phyloP scores from a whole-genome alignment of 1,140 invertebrate species.

The Heliothis virescens region DNA sequence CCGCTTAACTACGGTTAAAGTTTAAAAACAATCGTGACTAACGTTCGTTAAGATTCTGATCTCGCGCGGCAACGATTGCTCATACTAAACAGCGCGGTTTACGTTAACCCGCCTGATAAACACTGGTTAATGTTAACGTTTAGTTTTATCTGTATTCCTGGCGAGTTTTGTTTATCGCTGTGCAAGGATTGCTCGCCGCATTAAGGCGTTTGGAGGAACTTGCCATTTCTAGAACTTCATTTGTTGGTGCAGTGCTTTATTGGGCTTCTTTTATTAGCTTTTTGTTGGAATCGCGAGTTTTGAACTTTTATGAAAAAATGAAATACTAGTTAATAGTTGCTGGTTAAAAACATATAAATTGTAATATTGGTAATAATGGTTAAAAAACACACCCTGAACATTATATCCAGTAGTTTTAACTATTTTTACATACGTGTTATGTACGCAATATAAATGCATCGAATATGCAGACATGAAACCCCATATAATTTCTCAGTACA shows the following conservation, averaged over 20 bases:
- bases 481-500: background rate
- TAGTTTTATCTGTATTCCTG: constrained; percentile 49
- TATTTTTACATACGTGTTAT: too few relatives aligned
- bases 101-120: constrained; percentile 48
- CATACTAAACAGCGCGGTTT: constrained; percentile 45
- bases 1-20: constrained; percentile 44
- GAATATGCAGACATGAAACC: too few relatives aligned
- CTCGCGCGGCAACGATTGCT: constrained; percentile 48
- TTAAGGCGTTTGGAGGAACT: constrained; percentile 41
- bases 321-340: too few relatives aligned
- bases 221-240: constrained; percentile 20
- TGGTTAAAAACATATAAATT: too few relatives aligned
- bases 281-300: background rate
- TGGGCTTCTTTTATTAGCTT: background rate
- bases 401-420: too few relatives aligned
- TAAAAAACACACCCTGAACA: too few relatives aligned
- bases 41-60: constrained; percentile 46
- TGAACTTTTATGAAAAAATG: too few relatives aligned
- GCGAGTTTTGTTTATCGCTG: constrained; percentile 47
- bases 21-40: constrained; percentile 51
- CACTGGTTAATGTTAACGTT: constrained; percentile 51
- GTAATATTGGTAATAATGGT: too few relatives aligned
- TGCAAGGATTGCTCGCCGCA: constrained; percentile 33
- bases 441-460: too few relatives aligned
- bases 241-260: constrained; percentile 8